Conservation (phyloP, 2,888 invertebrate species). For the Sphaeridia pumilis region DNA sequence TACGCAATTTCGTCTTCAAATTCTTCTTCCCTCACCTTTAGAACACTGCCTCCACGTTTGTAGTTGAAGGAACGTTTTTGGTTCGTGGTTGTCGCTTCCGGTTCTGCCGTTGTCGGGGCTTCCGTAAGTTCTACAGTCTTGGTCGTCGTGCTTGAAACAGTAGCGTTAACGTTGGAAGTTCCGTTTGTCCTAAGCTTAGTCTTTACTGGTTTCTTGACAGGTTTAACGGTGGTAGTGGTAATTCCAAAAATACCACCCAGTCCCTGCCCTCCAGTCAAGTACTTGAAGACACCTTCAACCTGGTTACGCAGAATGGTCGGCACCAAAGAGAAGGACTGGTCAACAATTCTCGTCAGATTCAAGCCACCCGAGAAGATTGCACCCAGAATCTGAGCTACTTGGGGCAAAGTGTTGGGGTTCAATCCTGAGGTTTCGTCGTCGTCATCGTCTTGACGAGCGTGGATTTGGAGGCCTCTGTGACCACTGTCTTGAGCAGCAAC, state of each 20-base stretch:
- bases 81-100: constrained; percentile 1
- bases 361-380: constrained; percentile 34
- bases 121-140: constrained; percentile 1
- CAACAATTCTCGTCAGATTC: constrained; percentile 31
- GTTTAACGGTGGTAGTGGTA: background rate
- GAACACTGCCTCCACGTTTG: no score
- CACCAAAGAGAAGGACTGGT: constrained; percentile 28
- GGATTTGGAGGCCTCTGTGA: background rate
- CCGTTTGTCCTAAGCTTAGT: background rate
- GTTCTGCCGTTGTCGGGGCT: background rate
- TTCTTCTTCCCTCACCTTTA: background rate
- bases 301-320: constrained; percentile 30
- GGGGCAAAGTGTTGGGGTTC: constrained; percentile 33
- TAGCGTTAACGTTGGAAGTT: no score
- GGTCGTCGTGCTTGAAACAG: no score
- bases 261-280: constrained; percentile 27
- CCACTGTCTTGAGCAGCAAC: constrained; percentile 17
- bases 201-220: constrained; percentile 1
- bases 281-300: constrained; percentile 29
- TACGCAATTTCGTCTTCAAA: background rate
- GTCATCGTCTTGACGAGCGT: constrained; percentile 15
- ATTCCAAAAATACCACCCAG: background rate
- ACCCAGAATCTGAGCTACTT: constrained; percentile 35
- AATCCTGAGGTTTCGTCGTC: constrained; percentile 17
- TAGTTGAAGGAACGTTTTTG: background rate